Evolutionary conservation across 2,888 invertebrate genomes (phyloP), one percentile per base, ranked within the genome.

Genomic region (Eupithecia vulgata): DNA sequence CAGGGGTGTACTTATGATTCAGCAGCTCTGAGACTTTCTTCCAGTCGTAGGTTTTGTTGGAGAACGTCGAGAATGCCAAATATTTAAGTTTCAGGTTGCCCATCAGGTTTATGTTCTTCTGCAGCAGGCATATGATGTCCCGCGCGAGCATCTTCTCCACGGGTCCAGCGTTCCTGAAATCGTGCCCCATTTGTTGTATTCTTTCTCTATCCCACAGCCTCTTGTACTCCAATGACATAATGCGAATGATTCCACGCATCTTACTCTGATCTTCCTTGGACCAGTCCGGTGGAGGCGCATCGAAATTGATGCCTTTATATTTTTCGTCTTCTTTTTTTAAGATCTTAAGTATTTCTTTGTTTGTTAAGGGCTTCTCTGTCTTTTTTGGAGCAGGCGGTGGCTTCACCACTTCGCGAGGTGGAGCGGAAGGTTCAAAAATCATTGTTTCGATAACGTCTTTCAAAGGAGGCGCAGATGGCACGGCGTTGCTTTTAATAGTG

Each of bases 1-100:
- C 67, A 35, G 73, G 73, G 13, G 73, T 45, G 21, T 57, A 42
- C 35, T 70, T 65, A 35, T 64, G 35, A n/a, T 45, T 25, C 8
- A 74, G 0, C 13, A 30, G 21, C 2, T 65, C 45, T 5, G 73
- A 64, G 5, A 74, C 70, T 35, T 40, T 21, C 13, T 70, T 13
- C 73, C 73, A 74, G 21, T 74, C 70, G 42, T 74, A 74, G 3
- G 30, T 37, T 8, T 25, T 42, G 8, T 13, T 67, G 2, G 45
- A 30, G n/a, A 74, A 74, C 25, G 70, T 67, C 15, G 73, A 73
- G 25, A 73, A 67, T 12, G 70, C 73, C 15, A 73, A 30, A 62
- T 73, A n/a, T 5, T 42, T 52, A 13, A 73, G 37, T 21, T 61
- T 40, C 70, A 70, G 70, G 34, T 37, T 13, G 17, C 67, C 42